Evolutionary conservation across 2,888 invertebrate species (phyloP).

Genomic region (Thera britannica): DNA sequence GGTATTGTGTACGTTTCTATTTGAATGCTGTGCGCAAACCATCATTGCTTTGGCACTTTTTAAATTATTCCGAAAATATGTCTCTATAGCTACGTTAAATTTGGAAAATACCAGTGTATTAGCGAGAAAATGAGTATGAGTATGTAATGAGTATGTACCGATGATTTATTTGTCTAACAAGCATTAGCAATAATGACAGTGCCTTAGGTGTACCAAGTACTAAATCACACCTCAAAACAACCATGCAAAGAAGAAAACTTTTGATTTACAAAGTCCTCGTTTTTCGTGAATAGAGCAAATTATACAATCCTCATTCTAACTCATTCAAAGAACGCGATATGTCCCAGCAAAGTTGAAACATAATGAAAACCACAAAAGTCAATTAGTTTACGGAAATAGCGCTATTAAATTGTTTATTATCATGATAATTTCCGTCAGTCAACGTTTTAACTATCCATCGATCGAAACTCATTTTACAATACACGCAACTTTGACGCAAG

Average conservation of each 20-base stretch:
- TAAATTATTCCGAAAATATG: not conserved
- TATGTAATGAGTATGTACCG: too few relatives aligned
- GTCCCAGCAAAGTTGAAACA: conserved; percentile 32
- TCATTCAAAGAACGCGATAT: conserved; percentile 35
- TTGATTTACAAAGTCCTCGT: conserved; percentile 28
- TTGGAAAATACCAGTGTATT: not conserved
- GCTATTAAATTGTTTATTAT: conserved; percentile 53
- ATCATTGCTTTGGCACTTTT: conserved; percentile 10
- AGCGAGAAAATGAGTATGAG: too few relatives aligned
- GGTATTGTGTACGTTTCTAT: not conserved
- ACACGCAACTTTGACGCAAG: conserved; percentile 59
- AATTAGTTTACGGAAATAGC: conserved; percentile 45
- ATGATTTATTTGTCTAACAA: too few relatives aligned
- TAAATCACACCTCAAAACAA: conserved; percentile 7
- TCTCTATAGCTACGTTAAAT: not conserved
- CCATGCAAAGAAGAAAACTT: conserved; percentile 20
- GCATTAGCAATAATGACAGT: not conserved
- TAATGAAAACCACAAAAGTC: conserved; percentile 41
- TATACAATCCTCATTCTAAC: conserved; percentile 25
- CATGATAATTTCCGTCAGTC: conserved; percentile 54
- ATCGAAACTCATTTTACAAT: conserved; percentile 48
- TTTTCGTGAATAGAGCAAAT: conserved; percentile 35
- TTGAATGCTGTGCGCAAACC: not conserved
- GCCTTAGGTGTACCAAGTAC: not conserved
- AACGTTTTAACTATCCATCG: conserved; percentile 47